A percentile compares a stretch with the other conserved stretches of the same genome.
These are phyloP conservation scores for Petaurus breviceps DNA, from an alignment of 2,113 vertebrate genomes.

Conservation along the genomic window DNA sequence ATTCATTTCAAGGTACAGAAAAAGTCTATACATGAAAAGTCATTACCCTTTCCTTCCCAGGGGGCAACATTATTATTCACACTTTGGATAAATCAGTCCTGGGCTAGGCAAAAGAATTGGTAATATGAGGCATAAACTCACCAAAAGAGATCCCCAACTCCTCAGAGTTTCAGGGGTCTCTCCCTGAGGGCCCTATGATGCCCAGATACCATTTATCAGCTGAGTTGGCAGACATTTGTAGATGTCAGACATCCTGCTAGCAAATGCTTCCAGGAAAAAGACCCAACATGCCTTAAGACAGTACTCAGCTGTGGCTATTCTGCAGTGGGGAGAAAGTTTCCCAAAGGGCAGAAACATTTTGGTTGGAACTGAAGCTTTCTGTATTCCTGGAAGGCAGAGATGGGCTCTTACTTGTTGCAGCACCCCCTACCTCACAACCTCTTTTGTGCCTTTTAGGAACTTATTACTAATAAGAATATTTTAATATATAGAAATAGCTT, in stretches of 20 bases:
- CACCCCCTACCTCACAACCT: not conserved
- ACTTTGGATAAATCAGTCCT: not conserved
- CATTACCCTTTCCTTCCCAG: not conserved
- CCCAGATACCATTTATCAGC: not conserved
- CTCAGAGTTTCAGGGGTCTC: not conserved
- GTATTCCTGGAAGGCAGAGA: not conserved
- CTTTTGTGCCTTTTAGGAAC: not conserved
- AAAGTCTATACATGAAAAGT: not conserved
- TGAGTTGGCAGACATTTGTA: not conserved
- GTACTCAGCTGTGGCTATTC: not conserved
- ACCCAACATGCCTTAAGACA: not conserved
- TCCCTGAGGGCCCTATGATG: not conserved
- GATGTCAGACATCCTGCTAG: not conserved
- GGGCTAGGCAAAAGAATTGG: not conserved
- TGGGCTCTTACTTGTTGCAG: not conserved
- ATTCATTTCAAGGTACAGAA: not conserved
- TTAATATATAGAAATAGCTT: not conserved
- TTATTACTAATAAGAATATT: not conserved
- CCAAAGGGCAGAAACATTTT: not conserved
- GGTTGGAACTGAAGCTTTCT: not conserved
- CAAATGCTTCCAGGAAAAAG: not conserved
- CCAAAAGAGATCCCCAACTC: not conserved
- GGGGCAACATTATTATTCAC: not conserved
- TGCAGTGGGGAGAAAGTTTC: not conserved
- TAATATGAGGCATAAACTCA: not conserved